Evolutionary conservation across 1,140 invertebrate genomes (phyloP).

Genomic region (Bombus confusus): DNA sequence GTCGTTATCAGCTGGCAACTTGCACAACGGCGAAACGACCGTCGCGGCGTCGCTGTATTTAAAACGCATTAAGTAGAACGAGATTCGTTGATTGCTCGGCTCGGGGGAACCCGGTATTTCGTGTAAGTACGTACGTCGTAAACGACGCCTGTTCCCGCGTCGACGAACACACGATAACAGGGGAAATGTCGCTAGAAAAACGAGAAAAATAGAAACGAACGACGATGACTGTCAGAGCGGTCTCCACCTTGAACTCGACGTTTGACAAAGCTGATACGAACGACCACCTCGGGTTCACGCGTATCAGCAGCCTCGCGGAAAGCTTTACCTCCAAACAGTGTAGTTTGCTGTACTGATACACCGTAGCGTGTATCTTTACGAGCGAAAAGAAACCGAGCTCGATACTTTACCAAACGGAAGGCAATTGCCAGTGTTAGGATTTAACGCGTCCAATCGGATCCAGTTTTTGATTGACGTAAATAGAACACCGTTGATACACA

Average conservation of each 20-base stretch:
- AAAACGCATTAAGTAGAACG: constrained; percentile 43
- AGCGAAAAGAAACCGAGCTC: neutral
- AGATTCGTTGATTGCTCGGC: constrained; percentile 39
- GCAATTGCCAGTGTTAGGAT: neutral
- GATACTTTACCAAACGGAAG: neutral
- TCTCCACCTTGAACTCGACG: neutral
- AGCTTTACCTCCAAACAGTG: neutral
- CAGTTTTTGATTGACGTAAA: neutral
- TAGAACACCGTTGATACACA: neutral
- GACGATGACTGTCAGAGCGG: constrained; percentile 2
- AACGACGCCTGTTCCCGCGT: constrained; percentile 26
- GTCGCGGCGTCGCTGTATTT: constrained; percentile 17
- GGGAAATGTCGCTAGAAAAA: neutral
- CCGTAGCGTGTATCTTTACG: neutral
- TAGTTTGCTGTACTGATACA: neutral
- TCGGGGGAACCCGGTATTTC: neutral
- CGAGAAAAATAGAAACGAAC: constrained; percentile 6
- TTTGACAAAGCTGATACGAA: constrained; percentile 22
- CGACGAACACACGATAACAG: constrained; percentile 15
- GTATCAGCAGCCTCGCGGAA: neutral
- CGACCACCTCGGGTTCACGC: neutral
- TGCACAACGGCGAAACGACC: neutral
- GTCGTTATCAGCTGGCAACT: constrained; percentile 12
- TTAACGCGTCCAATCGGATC: neutral
- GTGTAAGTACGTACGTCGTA: constrained; percentile 34